Percentiles rank a stretch among this genome's conserved stretches.
phyloP scores from a whole-genome alignment of 2,888 invertebrate genomes.

The Minunthozetes semirufus region DNA sequence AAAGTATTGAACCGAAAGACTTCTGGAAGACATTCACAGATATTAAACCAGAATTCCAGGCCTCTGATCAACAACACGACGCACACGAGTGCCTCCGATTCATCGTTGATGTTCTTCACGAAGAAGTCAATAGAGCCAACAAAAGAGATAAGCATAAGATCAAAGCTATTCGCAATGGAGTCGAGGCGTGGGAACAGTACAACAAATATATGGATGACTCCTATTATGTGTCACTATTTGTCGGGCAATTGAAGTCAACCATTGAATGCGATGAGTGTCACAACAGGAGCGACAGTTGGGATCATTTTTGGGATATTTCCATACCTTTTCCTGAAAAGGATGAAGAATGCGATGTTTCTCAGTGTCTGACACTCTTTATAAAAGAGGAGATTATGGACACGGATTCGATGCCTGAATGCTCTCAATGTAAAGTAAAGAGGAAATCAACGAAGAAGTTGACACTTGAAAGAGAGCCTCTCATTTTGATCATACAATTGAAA shows the following conservation, averaged over 20 bases:
- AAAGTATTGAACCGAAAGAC: background rate
- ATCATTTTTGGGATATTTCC: conserved; percentile 92
- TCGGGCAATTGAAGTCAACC: conserved; percentile 85
- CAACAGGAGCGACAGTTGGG: conserved; percentile 83
- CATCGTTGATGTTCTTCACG: conserved; percentile 76
- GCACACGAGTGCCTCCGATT: conserved; percentile 84
- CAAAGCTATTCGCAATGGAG: background rate
- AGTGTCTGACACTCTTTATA: conserved; percentile 50
- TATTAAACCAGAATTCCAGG: background rate
- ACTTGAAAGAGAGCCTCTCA: background rate
- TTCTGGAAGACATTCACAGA: background rate
- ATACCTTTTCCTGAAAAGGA: conserved; percentile 64
- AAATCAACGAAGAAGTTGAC: background rate
- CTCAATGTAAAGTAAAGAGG: background rate
- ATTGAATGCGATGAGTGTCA: conserved; percentile 79
- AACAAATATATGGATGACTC: conserved; percentile 37
- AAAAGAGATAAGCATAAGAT: conserved; percentile 53
- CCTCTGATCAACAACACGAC: conserved; percentile 65
- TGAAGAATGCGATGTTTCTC: background rate
- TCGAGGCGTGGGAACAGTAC: conserved; percentile 31
- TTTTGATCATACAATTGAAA: conserved; percentile 35
- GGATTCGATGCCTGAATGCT: background rate
- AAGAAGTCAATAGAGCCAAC: conserved; percentile 74
- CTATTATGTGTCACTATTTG: conserved; percentile 65
- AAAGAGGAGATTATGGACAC: conserved; percentile 86